phyloP scores from a whole-genome alignment of 2,888 invertebrate genomes.

The Lysandra bellargus region DNA sequence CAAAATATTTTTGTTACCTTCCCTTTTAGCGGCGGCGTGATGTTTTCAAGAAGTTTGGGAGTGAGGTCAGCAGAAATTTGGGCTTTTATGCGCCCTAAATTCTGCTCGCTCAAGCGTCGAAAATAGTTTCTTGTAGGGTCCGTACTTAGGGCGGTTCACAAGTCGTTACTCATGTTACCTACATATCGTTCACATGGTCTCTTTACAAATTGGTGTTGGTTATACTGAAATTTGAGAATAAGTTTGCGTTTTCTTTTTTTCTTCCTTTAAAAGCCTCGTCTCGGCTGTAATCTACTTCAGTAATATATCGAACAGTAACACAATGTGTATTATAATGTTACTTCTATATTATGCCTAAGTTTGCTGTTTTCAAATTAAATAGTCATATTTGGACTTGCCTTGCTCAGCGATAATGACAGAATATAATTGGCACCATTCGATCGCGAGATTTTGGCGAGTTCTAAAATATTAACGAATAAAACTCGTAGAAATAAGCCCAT shows the following conservation, averaged over 20 bases:
- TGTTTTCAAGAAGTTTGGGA: slow-evolving; percentile 32
- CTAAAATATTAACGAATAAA: neutral
- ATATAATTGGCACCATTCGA: too few species aligned
- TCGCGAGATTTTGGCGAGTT: neutral
- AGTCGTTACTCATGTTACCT: neutral
- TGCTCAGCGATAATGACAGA: too few species aligned
- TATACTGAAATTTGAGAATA: too few species aligned
- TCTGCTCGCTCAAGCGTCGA: slow-evolving; percentile 36
- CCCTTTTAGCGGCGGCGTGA: neutral
- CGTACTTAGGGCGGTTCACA: slow-evolving; percentile 8
- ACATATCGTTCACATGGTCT: neutral
- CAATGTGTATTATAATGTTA: too few species aligned
- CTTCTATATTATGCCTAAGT: too few species aligned
- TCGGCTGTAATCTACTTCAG: too few species aligned
- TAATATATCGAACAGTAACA: too few species aligned
- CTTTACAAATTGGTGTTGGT: neutral
- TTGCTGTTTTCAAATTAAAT: too few species aligned
- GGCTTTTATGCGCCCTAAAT: slow-evolving; percentile 32
- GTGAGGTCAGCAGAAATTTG: slow-evolving; percentile 34
- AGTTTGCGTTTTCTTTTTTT: too few species aligned
- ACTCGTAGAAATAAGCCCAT: neutral
- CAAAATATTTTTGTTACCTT: slow-evolving; percentile 21
- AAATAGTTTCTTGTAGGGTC: slow-evolving; percentile 34
- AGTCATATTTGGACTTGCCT: too few species aligned
- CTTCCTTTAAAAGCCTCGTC: too few species aligned